Base-by-base conservation (phyloP, 2,888 invertebrate species). In the Coenonympha glycerion region DNA sequence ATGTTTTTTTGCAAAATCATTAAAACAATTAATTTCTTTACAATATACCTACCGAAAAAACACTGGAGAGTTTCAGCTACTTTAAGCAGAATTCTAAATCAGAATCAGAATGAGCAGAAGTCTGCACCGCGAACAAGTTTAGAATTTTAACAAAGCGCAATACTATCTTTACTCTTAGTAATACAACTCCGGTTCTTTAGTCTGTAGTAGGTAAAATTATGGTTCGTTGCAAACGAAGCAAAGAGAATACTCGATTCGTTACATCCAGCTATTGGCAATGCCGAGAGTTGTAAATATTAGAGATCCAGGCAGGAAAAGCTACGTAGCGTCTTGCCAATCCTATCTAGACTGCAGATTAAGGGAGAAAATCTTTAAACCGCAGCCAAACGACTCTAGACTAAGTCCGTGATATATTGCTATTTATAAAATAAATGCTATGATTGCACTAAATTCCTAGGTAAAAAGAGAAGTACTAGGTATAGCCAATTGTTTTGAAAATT, bases 161-260 rank as follows among this genome's bases (percentile, higher is more conserved):
- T 6, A 15, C 15, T 15, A 31, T 16, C 16, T 33, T 15, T 8
- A 8, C 3, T 9, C 8, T 13, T 31, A 13, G 13, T 30, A n/a
- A 6, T 5, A 11, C 16, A 9, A 13, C 16, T 15, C n/a, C n/a
- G n/a, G 24, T 5, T 33, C 31, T 1, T 9, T 8, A 9, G 16
- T 13, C 30, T n/a, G n/a, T n/a, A n/a, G 30, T 13, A 33, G 8
- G 6, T 8, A 26, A 3, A 9, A 16, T 16, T 16, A 16, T 33
- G 31, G 3, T 21, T 36, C 8, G 19, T 6, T 6, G n/a, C 3
- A 8, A 24, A 3, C 9, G 13, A 22, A 6, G 3, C 39, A 39
- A 39, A 24, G 9, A 24, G 39, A 39, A 39, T 39, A 24, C 24
- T 3, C 15, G 39, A 39, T 39, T 24, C 24, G 15, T 39, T 39